Percentiles rank a stretch among this genome's conserved stretches.
Evolutionary conservation across 2,113 vertebrate species (phyloP).

Genomic region (Coptodon rendalli): DNA sequence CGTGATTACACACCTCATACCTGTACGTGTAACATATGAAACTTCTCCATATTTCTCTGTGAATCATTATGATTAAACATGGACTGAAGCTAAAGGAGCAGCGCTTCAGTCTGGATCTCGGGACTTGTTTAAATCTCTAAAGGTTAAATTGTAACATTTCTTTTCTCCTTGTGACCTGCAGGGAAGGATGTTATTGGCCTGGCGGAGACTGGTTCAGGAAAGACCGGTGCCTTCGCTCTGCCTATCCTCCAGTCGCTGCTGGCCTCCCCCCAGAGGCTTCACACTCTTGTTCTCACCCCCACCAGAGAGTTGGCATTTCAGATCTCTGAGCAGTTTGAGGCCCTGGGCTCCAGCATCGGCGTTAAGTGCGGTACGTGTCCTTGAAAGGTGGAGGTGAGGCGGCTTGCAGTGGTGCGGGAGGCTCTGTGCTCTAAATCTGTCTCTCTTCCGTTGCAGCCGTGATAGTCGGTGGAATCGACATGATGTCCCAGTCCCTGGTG

Average conservation of each 20-base stretch:
- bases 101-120: neutral
- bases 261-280: conserved; percentile 84
- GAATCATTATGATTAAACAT: neutral
- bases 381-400: too few relatives aligned
- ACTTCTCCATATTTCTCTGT: neutral
- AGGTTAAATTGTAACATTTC: neutral
- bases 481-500: conserved; percentile 94
- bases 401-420: neutral
- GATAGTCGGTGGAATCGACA: conserved; percentile 93
- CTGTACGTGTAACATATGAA: neutral
- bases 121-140: neutral
- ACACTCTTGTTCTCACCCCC: conserved; percentile 91
- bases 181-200: conserved; percentile 91
- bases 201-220: conserved; percentile 96
- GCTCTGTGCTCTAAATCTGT: neutral
- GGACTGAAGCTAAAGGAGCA: neutral
- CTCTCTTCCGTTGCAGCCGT: conserved; percentile 77
- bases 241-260: conserved; percentile 91
- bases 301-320: conserved; percentile 96
- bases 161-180: neutral
- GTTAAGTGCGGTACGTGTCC: conserved; percentile 81
- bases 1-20: neutral
- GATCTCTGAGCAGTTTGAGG: conserved; percentile 96
- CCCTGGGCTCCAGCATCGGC: conserved; percentile 94
- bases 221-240: conserved; percentile 93